A percentile compares a stretch with the other conserved stretches of the same genome.
Evolutionary conservation across 2,113 vertebrate genomes (phyloP).

Genomic region (Buteo buteo): DNA sequence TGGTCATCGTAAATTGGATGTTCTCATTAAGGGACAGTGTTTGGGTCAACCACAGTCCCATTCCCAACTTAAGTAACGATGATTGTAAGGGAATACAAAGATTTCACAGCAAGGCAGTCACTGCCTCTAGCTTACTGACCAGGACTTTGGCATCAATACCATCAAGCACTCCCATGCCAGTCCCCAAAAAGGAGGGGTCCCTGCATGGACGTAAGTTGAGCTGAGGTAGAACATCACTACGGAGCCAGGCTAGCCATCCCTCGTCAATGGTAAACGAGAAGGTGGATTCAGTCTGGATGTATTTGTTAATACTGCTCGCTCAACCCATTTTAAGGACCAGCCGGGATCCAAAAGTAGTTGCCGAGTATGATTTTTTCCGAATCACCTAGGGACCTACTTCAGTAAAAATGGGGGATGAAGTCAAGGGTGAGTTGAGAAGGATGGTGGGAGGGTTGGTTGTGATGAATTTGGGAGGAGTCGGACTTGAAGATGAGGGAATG

Average conservation of each 20-base stretch:
- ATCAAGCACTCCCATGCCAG: no score
- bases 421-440: not conserved
- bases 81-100: not conserved
- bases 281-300: not conserved
- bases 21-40: not conserved
- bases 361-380: not conserved
- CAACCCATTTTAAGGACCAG: no score
- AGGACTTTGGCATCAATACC: not conserved
- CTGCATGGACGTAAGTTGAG: not conserved
- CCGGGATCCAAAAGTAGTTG: not conserved
- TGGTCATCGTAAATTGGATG: not conserved
- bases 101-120: not conserved
- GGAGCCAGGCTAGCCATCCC: no score
- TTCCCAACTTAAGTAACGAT: not conserved
- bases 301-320: no score
- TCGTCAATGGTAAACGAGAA: not conserved
- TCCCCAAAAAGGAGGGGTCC: not conserved
- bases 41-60: not conserved
- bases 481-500: no score
- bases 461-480: not conserved
- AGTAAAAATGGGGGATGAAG: not conserved
- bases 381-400: rapidly evolving
- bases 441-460: not conserved
- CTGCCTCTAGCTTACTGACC: not conserved
- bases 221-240: not conserved